Conservation (phyloP, 2,888 invertebrate genomes). For the Hyposoter dolosus region DNA sequence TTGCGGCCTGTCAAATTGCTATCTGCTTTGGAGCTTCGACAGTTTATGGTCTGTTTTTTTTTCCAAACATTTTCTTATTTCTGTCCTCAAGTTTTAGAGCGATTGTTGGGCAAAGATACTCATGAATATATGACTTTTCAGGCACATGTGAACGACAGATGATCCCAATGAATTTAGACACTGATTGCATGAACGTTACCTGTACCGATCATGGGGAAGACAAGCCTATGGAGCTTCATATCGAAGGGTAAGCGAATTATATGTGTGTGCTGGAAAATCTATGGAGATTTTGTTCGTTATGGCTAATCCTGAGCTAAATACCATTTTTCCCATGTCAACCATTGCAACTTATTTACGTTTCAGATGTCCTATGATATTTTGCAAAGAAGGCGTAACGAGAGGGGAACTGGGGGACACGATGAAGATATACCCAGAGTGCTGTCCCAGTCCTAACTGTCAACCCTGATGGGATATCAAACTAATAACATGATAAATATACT, state of each 20-base stretch:
- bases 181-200: neutral
- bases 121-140: neutral
- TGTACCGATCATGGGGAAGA: neutral
- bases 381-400: neutral
- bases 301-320: no score
- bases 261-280: neutral
- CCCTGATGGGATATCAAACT: no score
- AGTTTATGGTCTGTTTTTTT: neutral
- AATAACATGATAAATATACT: no score
- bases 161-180: neutral
- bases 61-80: neutral
- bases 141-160: neutral
- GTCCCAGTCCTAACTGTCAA: neutral
- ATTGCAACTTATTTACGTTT: neutral
- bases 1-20: neutral
- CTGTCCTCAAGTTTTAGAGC: neutral
- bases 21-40: neutral
- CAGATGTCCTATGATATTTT: neutral
- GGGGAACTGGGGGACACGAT: neutral
- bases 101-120: neutral
- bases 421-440: neutral
- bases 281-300: no score
- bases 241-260: neutral
- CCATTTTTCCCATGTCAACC: neutral
- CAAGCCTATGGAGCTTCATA: neutral